Percentiles rank a stretch among this genome's conserved stretches.
Conservation (phyloP, 2,797 vertebrate species). For the Vespertilio murinus region DNA sequence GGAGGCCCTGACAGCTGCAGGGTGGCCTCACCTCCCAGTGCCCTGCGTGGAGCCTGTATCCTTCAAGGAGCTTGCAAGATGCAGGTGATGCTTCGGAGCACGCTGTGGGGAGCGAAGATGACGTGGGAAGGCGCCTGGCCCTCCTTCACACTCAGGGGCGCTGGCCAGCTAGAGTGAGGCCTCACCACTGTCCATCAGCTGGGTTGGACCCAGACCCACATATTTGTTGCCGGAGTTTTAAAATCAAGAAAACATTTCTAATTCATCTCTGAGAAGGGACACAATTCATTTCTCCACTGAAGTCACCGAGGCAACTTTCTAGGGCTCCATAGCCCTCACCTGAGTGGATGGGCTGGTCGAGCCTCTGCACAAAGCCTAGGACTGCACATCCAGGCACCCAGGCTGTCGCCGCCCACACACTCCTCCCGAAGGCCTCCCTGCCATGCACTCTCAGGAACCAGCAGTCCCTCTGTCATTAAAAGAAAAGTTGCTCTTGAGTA, state of each 20-base stretch:
- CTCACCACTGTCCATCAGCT: neutral
- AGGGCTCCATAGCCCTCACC: neutral
- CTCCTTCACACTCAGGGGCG: neutral
- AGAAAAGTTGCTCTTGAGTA: slow-evolving; percentile 55
- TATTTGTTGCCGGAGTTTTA: neutral
- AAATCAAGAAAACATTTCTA: neutral
- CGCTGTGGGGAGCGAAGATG: neutral
- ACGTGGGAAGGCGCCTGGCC: neutral
- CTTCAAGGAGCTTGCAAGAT: neutral
- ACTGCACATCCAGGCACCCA: neutral
- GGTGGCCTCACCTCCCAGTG: neutral
- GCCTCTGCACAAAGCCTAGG: neutral
- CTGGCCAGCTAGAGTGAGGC: neutral
- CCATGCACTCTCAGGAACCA: slow-evolving; percentile 62
- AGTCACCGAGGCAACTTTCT: accelerated
- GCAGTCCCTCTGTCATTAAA: slow-evolving; percentile 33
- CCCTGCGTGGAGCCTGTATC: neutral
- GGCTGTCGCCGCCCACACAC: neutral
- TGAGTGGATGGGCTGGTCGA: neutral
- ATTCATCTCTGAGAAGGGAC: neutral
- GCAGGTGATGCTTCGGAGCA: neutral
- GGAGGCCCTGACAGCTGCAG: neutral
- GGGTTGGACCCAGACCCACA: neutral
- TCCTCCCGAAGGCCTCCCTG: slow-evolving; percentile 70
- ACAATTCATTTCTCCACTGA: neutral